Conservation (phyloP, 2,797 vertebrate genomes). For the Gymnothorax javanicus region DNA sequence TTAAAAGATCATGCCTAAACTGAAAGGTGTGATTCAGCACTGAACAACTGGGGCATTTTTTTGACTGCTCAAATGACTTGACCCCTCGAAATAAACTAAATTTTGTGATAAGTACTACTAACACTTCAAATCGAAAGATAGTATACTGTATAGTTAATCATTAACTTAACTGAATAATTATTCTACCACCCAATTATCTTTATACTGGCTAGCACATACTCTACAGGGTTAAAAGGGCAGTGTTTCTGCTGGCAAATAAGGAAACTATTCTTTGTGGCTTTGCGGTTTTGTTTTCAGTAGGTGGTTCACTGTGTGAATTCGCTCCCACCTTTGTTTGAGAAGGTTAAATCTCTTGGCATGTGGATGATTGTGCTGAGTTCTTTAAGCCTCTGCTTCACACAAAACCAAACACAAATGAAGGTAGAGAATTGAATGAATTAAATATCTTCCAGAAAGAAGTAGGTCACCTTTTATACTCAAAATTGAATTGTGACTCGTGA, state of each 20-base stretch:
- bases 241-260: neutral
- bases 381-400: neutral
- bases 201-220: neutral
- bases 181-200: neutral
- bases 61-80: neutral
- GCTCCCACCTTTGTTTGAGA: conserved; percentile 17
- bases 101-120: neutral
- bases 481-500: neutral
- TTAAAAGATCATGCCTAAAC: neutral
- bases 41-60: neutral
- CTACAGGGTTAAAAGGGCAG: neutral
- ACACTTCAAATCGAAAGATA: neutral
- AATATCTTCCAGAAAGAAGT: neutral
- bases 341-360: neutral
- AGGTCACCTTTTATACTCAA: neutral
- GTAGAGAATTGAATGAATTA: neutral
- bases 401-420: neutral
- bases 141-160: neutral
- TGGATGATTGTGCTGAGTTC: neutral
- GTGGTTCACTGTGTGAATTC: neutral
- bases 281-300: neutral
- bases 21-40: neutral
- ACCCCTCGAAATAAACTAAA: neutral
- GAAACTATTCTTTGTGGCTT: neutral
- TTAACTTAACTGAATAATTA: neutral